phyloP scores from a whole-genome alignment of 2,797 vertebrate genomes.

The Melanitta fusca region DNA sequence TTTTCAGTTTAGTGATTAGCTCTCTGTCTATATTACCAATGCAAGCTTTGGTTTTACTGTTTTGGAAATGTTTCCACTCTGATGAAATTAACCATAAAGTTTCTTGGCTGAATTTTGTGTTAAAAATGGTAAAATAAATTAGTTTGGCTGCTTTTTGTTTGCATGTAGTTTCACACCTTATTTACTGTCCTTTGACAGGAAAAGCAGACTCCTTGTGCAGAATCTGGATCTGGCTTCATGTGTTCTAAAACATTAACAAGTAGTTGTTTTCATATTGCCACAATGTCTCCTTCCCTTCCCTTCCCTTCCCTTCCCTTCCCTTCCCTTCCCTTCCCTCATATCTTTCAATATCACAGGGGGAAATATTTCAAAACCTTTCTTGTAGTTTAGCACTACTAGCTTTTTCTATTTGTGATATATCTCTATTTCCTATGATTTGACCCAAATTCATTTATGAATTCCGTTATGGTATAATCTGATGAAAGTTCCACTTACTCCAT shows the following conservation, averaged over 20 bases:
- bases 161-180: not conserved
- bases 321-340: not conserved
- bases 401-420: not conserved
- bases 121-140: slow-evolving; percentile 18
- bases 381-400: not conserved
- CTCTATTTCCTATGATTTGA: not conserved
- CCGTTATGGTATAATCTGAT: not conserved
- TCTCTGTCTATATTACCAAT: not conserved
- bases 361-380: not conserved
- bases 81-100: slow-evolving; percentile 28
- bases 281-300: not conserved
- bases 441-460: not conserved
- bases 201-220: not conserved
- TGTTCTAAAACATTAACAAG: not conserved
- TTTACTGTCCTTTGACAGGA: slow-evolving; percentile 24
- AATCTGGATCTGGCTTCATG: not conserved
- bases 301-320: no score
- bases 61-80: slow-evolving; percentile 43
- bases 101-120: slow-evolving; percentile 20
- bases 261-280: not conserved
- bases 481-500: not conserved
- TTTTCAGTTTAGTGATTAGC: not conserved
- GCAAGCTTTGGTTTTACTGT: slow-evolving; percentile 44
- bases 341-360: not conserved
- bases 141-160: slow-evolving; percentile 15